Percentiles rank a stretch among this genome's conserved stretches.
Evolutionary conservation across 1,140 invertebrate species (phyloP).

Genomic region (Plutomurus gul): DNA sequence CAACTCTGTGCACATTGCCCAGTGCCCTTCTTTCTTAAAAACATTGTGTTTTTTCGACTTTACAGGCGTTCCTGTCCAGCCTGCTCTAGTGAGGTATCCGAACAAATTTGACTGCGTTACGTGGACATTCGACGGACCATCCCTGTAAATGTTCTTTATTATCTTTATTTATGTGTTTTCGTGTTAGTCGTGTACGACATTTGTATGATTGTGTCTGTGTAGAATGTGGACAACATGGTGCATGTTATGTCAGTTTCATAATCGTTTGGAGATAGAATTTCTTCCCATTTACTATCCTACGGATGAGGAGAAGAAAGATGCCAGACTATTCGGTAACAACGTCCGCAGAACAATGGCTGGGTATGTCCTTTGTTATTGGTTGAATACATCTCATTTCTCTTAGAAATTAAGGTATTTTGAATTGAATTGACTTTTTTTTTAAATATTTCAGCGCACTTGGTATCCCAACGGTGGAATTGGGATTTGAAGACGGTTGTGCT

Average conservation of each 20-base stretch:
- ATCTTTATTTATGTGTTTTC: neutral
- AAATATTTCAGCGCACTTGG: constrained; percentile 55
- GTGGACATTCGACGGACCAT: constrained; percentile 97
- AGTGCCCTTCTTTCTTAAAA: too few species aligned
- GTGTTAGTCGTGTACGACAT: neutral
- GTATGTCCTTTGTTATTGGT: constrained; percentile 65
- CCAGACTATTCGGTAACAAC: constrained; percentile 87
- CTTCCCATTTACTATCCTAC: constrained; percentile 88
- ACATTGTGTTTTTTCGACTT: too few species aligned
- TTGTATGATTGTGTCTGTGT: constrained; percentile 52
- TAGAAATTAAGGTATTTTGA: constrained; percentile 35
- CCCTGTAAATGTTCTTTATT: constrained; percentile 73
- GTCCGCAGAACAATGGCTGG: constrained; percentile 88
- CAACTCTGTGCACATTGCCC: too few species aligned
- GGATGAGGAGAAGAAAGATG: constrained; percentile 82
- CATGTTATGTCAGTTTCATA: constrained; percentile 87
- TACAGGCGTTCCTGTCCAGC: constrained; percentile 86
- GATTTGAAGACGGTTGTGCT: constrained; percentile 74
- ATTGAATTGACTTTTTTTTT: neutral
- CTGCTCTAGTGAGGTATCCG: constrained; percentile 87
- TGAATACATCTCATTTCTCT: constrained; percentile 33
- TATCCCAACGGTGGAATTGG: constrained; percentile 86
- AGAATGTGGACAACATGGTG: constrained; percentile 86
- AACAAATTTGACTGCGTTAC: constrained; percentile 90
- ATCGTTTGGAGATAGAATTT: constrained; percentile 90